Evolutionary conservation across 2,113 vertebrate species (phyloP).

Genomic region (Ellobius talpinus): DNA sequence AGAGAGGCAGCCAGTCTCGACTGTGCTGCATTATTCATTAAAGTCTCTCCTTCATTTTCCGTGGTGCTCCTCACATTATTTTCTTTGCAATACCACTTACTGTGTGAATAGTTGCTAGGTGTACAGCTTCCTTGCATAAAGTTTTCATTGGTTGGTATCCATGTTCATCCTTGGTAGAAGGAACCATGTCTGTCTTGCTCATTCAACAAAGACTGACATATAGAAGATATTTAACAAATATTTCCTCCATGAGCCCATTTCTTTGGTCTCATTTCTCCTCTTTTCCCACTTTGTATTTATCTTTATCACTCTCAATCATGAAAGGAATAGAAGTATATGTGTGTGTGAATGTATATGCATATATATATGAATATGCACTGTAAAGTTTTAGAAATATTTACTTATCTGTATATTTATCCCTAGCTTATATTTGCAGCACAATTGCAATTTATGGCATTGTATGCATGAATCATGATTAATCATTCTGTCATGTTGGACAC

Average conservation of each 20-base stretch:
- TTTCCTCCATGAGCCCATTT: not conserved
- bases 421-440: constrained; percentile 28
- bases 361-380: not conserved
- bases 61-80: not conserved
- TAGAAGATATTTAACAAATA: not conserved
- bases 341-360: too few species aligned
- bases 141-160: not conserved
- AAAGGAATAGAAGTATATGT: not conserved
- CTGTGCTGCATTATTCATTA: not conserved
- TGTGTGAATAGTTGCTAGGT: not conserved
- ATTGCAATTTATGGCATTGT: not conserved
- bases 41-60: not conserved
- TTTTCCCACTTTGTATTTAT: not conserved
- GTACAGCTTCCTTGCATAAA: not conserved
- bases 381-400: constrained; percentile 31
- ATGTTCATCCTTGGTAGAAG: not conserved
- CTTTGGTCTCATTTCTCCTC: not conserved
- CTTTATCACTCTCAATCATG: not conserved
- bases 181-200: not conserved
- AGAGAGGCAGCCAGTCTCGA: not conserved
- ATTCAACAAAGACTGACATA: not conserved
- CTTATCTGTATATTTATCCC: not conserved
- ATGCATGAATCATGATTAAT: not conserved
- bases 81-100: not conserved
- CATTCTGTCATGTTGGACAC: not conserved